phyloP scores from a whole-genome alignment of 2,888 invertebrate species.

The Siphonodentalium dalli region DNA sequence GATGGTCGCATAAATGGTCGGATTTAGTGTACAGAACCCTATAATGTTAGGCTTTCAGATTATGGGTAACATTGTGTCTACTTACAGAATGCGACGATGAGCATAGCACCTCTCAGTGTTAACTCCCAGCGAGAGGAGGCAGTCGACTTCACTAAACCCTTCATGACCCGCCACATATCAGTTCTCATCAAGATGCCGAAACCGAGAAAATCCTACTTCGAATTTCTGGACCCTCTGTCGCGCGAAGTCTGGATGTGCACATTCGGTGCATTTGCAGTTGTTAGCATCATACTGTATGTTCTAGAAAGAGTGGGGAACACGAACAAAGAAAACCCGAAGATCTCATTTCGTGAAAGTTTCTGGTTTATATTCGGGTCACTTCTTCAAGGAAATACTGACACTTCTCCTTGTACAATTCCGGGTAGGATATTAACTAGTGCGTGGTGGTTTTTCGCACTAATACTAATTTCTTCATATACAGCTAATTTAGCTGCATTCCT shows the following conservation, averaged over 20 bases:
- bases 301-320: conserved; percentile 49
- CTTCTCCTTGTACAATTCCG: conserved; percentile 53
- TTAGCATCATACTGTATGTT: conserved; percentile 56
- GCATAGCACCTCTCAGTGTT: conserved; percentile 59
- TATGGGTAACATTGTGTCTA: too few relatives aligned
- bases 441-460: conserved; percentile 63
- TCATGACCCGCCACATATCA: conserved; percentile 60
- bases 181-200: conserved; percentile 55
- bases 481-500: conserved; percentile 62
- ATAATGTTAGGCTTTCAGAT: too few relatives aligned
- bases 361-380: conserved; percentile 63
- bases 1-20: too few relatives aligned
- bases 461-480: conserved; percentile 62
- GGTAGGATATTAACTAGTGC: conserved; percentile 60
- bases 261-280: conserved; percentile 51
- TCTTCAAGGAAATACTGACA: conserved; percentile 57
- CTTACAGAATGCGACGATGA: conserved; percentile 62
- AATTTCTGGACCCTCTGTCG: conserved; percentile 61
- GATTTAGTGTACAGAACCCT: too few relatives aligned
- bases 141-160: conserved; percentile 63
- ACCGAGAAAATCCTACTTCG: conserved; percentile 55
- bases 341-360: conserved; percentile 55
- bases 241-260: conserved; percentile 58
- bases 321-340: conserved; percentile 38
- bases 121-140: conserved; percentile 57